phyloP scores from a whole-genome alignment of 2,888 invertebrate species.

The Crocallis elinguaria region DNA sequence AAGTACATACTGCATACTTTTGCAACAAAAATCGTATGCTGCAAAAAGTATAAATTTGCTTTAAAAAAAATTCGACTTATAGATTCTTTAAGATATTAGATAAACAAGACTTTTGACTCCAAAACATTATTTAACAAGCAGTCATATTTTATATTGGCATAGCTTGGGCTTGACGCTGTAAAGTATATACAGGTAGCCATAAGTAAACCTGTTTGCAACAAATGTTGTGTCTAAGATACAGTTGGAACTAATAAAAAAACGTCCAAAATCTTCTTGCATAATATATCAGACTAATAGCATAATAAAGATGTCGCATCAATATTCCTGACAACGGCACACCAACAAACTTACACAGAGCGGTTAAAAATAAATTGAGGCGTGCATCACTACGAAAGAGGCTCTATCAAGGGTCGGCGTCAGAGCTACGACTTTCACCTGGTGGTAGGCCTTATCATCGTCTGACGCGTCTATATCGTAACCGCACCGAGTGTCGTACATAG shows the following conservation, averaged over 20 bases:
- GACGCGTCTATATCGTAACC: constrained; percentile 81
- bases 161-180: no score
- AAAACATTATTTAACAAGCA: neutral
- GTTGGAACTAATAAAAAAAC: no score
- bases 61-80: neutral
- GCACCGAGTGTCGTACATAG: constrained; percentile 77
- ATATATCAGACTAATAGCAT: no score
- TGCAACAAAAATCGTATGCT: no score
- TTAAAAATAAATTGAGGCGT: constrained; percentile 78
- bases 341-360: constrained; percentile 66
- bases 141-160: neutral
- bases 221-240: no score
- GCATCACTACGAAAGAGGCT: constrained; percentile 50
- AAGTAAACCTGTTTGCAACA: no score
- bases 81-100: neutral
- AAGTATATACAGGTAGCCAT: no score
- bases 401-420: constrained; percentile 67
- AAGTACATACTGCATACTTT: neutral
- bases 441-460: constrained; percentile 80
- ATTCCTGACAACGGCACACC: constrained; percentile 47
- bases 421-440: constrained; percentile 79
- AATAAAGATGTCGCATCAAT: constrained; percentile 51
- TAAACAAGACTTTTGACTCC: neutral
- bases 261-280: no score
- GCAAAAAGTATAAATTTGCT: no score